Evolutionary conservation across 2,113 vertebrate species (phyloP), one percentile per base, ranked within the genome.

Genomic region (Asarcornis scutulata): DNA sequence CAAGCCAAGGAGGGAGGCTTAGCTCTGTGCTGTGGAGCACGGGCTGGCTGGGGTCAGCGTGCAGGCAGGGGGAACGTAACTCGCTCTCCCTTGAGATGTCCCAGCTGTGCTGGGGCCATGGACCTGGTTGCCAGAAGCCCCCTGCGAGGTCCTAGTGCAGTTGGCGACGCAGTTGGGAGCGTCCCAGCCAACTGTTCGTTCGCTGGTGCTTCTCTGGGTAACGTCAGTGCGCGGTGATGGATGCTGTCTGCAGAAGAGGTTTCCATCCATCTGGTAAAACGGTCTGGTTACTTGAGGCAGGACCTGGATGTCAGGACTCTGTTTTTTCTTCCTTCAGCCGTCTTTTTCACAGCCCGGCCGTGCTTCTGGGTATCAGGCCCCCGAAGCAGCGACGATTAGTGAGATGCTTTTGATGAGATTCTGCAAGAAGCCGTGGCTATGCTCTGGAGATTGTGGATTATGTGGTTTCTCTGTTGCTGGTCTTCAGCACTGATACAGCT

Each of bases 171-270:
- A 0, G 1, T 1, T 53, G 34, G 69, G 73, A 56, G 46, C 7
- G 38, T 64, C 64, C 50, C 64, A 31, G 0, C 26, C 21, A 42
- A 29, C 11, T 15, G 1, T 17, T 71, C 20, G 15, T 50, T 20
- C 7, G 3, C 7, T 0, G 2, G 1, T 3, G 11, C 36, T 56
- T 32, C 50, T 83, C 11, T 1, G 29, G 25, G n/a, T 4, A 44
- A 42, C 25, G 4, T 66, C 1, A 2, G 22, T 63, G 60, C 21
- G 62, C 55, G 72, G 81, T 5, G 18, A 25, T 6, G 25, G 36
- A 36, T 55, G 11, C 50, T 80, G 48, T 46, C 29, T 9, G 52
- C 46, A 22, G 44, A 21, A 15, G 42, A 66, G 23, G 10, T 76
- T 72, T 81, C 74, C 75, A 59, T 71, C 36, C 20, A 25, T 20